phyloP scores from a whole-genome alignment of 2,113 vertebrate species.

The Platysteira castanea region DNA sequence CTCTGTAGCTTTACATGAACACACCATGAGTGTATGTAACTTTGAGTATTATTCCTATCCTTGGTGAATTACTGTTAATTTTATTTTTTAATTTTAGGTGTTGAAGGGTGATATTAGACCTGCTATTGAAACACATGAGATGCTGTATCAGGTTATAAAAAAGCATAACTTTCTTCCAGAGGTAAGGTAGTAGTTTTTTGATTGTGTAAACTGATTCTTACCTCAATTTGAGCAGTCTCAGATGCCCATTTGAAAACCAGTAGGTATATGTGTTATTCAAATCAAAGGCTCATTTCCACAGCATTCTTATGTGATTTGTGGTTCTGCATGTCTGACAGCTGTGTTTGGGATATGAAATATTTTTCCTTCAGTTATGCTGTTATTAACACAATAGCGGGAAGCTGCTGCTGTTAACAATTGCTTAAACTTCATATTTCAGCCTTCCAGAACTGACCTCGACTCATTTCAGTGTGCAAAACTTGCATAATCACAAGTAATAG shows the following conservation, averaged over 20 bases:
- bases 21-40: background rate
- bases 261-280: background rate
- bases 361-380: background rate
- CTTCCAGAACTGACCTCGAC: background rate
- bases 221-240: background rate
- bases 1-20: background rate
- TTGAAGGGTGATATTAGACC: slow-evolving; percentile 97
- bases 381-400: background rate
- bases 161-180: slow-evolving; percentile 99
- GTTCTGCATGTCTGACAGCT: background rate
- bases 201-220: background rate
- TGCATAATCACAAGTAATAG: background rate
- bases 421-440: background rate
- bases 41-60: background rate
- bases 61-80: background rate
- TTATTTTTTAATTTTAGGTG: slow-evolving; percentile 76
- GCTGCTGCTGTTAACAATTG: background rate
- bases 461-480: background rate
- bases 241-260: background rate
- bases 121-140: slow-evolving; percentile 98
- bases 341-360: background rate
- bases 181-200: slow-evolving; percentile 71
- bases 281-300: background rate
- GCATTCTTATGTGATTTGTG: background rate
- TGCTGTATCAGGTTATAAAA: slow-evolving; percentile 98